phyloP scores from a whole-genome alignment of 2,888 invertebrate species.

The Ametastegia equiseti region DNA sequence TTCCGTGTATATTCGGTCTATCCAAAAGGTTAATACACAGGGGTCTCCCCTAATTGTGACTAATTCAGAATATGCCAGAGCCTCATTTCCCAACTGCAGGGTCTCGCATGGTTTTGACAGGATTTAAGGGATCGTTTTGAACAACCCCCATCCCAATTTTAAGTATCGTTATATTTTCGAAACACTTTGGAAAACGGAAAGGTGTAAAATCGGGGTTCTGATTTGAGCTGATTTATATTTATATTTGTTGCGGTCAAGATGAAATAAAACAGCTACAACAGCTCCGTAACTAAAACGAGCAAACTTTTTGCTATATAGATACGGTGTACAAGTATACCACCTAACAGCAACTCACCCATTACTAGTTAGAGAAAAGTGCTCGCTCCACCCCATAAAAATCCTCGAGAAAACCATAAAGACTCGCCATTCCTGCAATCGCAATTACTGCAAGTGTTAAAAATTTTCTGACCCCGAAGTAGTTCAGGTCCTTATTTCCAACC shows the following conservation, averaged over 20 bases:
- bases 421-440: background rate
- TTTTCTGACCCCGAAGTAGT: background rate
- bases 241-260: background rate
- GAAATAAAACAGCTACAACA: background rate
- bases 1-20: background rate
- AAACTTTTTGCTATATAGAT: background rate
- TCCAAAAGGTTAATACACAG: slow-evolving; percentile 15
- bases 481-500: background rate
- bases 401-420: background rate
- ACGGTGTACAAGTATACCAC: no score
- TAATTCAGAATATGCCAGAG: background rate
- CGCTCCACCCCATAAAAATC: slow-evolving; percentile 12
- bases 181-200: background rate
- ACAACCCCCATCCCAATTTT: background rate
- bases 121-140: background rate
- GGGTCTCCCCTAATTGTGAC: slow-evolving; percentile 4
- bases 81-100: background rate
- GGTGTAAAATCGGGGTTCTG: background rate
- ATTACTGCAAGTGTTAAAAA: background rate
- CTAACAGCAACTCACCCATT: background rate
- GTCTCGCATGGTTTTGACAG: background rate
- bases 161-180: background rate
- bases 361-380: background rate
- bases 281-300: background rate
- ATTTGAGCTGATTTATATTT: background rate